Evolutionary conservation across 64 coral and sea anemone genomes (phyloP).

Genomic region (Orbicella faveolata): DNA sequence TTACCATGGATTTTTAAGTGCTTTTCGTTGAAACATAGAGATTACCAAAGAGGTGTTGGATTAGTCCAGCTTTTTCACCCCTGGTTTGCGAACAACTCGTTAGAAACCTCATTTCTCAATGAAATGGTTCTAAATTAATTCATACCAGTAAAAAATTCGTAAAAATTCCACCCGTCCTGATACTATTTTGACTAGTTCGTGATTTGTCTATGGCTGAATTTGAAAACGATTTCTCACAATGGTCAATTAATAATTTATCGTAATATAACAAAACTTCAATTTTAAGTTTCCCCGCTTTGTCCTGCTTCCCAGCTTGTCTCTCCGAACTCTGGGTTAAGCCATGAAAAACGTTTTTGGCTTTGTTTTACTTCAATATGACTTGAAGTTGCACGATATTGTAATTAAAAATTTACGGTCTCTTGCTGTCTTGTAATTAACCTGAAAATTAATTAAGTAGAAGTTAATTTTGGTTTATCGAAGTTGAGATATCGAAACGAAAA

Average conservation of each 20-base stretch:
- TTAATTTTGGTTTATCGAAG: no score
- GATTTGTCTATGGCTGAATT: background rate
- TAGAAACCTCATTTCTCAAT: background rate
- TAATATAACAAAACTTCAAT: background rate
- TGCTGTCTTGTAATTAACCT: no score
- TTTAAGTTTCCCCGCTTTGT: background rate
- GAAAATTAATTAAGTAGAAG: no score
- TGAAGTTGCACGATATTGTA: no score
- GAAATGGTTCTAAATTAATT: background rate
- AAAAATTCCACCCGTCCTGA: background rate
- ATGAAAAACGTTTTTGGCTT: no score
- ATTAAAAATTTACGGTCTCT: no score
- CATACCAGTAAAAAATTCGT: background rate
- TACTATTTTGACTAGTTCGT: background rate
- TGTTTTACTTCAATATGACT: no score
- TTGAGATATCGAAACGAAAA: no score
- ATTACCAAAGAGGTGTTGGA: background rate
- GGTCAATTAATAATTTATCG: conserved; percentile 20
- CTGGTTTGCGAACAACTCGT: background rate
- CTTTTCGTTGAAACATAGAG: background rate
- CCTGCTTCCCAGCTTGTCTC: no score
- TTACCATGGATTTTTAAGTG: background rate
- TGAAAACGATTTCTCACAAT: conserved; percentile 11
- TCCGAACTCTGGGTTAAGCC: no score
- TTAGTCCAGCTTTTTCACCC: background rate